Evolutionary conservation across 2,888 invertebrate genomes (phyloP), one percentile per base, ranked within the genome.

Genomic region (Synanthedon formicaeformis): DNA sequence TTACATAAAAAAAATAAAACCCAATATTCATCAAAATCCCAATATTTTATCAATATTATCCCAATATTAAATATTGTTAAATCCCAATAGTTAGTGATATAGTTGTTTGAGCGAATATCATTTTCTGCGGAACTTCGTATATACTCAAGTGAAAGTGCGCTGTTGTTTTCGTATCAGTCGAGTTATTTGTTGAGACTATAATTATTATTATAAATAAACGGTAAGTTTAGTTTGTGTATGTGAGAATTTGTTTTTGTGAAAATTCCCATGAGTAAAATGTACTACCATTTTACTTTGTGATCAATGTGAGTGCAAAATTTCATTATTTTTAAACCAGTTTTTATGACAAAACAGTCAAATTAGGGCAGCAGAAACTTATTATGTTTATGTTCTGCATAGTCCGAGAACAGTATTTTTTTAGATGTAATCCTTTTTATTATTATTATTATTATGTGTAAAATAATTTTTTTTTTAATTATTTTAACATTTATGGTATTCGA

Each of bases 351-450:
- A 62, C 67, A 66, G 81, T 79, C 78, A 74, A 73, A 59, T 59
- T 63, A 69, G 83, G 86, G 84, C 86, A 82, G 86, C 86, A 79
- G 81, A 74, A 67, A 62, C 69, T 69, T 63, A 64, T 65, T 62
- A 61, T 64, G 64, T 65, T 78, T 79, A 75, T 73, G 75, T 81
- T 84, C 81, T 85, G 85, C 81, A 65, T 77, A 78, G 84, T 86
- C 84, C 83, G 71, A 77, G 79, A 86, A 82, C 86, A 87, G 86
- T 87, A 87, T 87, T 87, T 84, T 23, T 81, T 86, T 86, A 85
- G 85, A 84, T 61, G 79, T 71, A 84, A 85, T 78, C 78, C 78
- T 80, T 84, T 84, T 83, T 3, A 23, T 23, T 34, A 34, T 34
- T 34, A 81, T 79, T 73, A 1, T 18, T 18, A 18, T 18, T 18